These are phyloP conservation scores for Halichoerus grypus DNA, from an alignment of 2,113 vertebrate species.

Conservation along the genomic window DNA sequence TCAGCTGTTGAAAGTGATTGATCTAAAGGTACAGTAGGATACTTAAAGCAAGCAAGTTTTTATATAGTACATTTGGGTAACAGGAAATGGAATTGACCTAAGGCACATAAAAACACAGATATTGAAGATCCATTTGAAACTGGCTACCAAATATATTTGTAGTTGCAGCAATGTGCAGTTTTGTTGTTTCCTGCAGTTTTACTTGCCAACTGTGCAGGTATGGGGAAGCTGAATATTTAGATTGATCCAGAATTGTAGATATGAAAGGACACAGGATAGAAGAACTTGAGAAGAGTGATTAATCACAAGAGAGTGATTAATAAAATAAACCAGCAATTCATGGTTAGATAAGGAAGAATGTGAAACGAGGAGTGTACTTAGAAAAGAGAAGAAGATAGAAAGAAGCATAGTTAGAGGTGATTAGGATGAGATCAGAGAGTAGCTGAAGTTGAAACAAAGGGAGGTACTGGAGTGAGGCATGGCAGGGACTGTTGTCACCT, in stretches of 20 bases:
- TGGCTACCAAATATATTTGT: not conserved
- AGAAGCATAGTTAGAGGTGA: not conserved
- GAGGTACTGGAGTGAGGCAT: accelerated
- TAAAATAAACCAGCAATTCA: not conserved
- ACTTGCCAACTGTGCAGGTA: not conserved
- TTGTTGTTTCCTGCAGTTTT: not conserved
- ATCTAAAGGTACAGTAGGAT: not conserved
- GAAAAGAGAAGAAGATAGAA: not conserved
- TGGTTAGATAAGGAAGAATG: not conserved
- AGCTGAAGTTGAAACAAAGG: not conserved
- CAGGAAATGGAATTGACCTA: not conserved
- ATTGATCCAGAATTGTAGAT: not conserved
- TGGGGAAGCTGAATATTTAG: not conserved
- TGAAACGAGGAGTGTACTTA: not conserved
- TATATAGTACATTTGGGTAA: not conserved
- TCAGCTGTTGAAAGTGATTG: not conserved
- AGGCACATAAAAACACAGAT: not conserved
- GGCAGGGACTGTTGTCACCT: not conserved
- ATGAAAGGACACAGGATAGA: not conserved
- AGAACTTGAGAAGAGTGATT: not conserved
- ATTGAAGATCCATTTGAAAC: not conserved
- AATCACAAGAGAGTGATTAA: not conserved
- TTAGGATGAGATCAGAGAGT: not conserved
- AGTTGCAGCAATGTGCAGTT: not conserved
- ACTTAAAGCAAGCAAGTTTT: not conserved